Percentiles rank a stretch among this genome's conserved stretches.
These are phyloP conservation scores for Leucoraja erinaceus DNA, from an alignment of 2,113 vertebrate species.

Conservation along the genomic window DNA sequence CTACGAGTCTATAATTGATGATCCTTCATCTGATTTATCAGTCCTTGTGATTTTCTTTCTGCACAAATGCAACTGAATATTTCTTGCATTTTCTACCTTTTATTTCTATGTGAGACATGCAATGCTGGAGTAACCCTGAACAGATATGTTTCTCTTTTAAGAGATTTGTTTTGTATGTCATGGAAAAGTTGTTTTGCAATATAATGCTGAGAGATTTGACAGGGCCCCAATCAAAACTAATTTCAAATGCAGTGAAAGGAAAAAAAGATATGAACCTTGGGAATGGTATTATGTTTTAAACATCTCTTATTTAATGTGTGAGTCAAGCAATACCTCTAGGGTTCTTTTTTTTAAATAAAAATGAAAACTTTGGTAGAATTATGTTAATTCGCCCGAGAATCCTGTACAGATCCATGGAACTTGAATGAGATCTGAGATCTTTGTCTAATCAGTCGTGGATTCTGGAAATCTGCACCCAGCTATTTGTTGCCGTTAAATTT, in stretches of 20 bases:
- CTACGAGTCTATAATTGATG: too few relatives aligned
- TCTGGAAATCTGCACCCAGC: neutral
- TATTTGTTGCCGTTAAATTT: neutral
- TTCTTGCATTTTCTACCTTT: too few relatives aligned
- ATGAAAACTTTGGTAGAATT: neutral
- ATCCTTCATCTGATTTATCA: too few relatives aligned
- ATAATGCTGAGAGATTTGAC: neutral
- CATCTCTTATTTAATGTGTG: neutral
- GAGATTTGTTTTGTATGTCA: neutral
- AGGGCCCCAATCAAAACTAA: neutral
- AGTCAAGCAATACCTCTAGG: neutral
- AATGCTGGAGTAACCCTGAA: too few relatives aligned
- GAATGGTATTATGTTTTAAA: neutral
- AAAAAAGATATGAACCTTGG: neutral
- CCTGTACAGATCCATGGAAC: neutral
- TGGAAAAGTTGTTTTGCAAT: neutral
- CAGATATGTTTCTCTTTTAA: neutral
- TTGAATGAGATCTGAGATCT: neutral
- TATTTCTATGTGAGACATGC: too few relatives aligned
- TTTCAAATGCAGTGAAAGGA: neutral
- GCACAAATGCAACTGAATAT: too few relatives aligned
- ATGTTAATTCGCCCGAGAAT: neutral
- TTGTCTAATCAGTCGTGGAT: neutral
- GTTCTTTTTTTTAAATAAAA: too few relatives aligned
- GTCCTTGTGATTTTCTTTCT: too few relatives aligned